A percentile compares a stretch with the other conserved stretches of the same genome.
Evolutionary conservation across 2,888 invertebrate species (phyloP).

Genomic region (Stenolophus ochropezus): DNA sequence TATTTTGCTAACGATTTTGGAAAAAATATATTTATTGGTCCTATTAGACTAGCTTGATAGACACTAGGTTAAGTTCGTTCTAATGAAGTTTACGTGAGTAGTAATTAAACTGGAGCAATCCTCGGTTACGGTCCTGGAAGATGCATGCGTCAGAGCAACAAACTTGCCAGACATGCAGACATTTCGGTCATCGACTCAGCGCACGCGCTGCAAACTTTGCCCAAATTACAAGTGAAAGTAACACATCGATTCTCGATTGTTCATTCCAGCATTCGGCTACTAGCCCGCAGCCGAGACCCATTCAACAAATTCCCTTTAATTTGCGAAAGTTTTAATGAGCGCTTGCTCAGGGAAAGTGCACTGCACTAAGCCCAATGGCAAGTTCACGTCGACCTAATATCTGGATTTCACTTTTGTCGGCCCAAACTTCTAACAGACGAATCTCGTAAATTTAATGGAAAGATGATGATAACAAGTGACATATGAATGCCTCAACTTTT

Average conservation of each 20-base stretch:
- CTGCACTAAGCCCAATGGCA: not conserved
- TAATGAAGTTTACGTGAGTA: too few relatives aligned
- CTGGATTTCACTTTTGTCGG: slow-evolving; percentile 16
- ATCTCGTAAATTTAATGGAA: slow-evolving; percentile 12
- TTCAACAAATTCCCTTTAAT: slow-evolving; percentile 52
- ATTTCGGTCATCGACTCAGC: slow-evolving; percentile 43
- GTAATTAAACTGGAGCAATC: too few relatives aligned
- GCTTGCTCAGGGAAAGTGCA: slow-evolving; percentile 17
- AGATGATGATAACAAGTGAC: not conserved
- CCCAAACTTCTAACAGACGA: not conserved
- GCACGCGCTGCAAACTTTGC: slow-evolving; percentile 38
- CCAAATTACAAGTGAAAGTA: slow-evolving; percentile 41
- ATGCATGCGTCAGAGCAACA: slow-evolving; percentile 35
- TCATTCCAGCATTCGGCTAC: slow-evolving; percentile 19
- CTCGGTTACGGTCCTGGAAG: not conserved
- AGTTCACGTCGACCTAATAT: slow-evolving; percentile 20
- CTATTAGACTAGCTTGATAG: too few relatives aligned
- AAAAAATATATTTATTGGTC: too few relatives aligned
- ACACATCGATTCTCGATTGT: slow-evolving; percentile 30
- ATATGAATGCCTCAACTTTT: not conserved
- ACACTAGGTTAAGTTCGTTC: too few relatives aligned
- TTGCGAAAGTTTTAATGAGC: slow-evolving; percentile 48
- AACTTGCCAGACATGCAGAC: slow-evolving; percentile 45
- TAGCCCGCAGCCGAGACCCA: not conserved
- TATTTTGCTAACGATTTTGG: too few relatives aligned